phyloP scores from a whole-genome alignment of 2,113 vertebrate genomes.

The Acanthochromis polyacanthus region DNA sequence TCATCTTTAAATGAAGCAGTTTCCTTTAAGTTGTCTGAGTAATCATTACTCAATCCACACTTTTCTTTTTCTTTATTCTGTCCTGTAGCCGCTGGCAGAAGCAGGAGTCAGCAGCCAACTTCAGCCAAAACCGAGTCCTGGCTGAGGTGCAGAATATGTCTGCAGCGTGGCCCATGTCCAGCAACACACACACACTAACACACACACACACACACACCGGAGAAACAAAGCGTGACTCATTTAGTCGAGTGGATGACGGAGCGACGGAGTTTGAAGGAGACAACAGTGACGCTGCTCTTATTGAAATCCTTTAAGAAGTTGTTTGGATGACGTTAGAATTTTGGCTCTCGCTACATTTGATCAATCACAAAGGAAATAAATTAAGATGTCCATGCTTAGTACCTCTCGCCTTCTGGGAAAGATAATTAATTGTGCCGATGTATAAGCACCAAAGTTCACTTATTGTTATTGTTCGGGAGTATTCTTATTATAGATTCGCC shows the following conservation, averaged over 20 bases:
- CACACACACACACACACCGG: slow-evolving; percentile 8
- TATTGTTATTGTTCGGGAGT: no score
- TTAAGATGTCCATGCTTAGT: no score
- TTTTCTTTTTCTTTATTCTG: slow-evolving; percentile 22
- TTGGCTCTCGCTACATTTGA: no score
- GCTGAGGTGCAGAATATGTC: slow-evolving; percentile 60
- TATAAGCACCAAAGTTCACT: no score
- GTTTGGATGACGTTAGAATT: no score
- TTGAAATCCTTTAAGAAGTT: no score
- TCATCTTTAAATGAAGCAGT: slow-evolving; percentile 15
- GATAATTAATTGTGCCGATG: no score
- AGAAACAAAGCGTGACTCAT: slow-evolving; percentile 30
- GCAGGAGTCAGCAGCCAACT: slow-evolving; percentile 13
- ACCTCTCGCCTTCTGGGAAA: no score
- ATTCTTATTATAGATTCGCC: no score
- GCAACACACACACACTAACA: slow-evolving; percentile 26
- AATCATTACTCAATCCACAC: slow-evolving; percentile 6
- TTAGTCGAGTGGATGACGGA: slow-evolving; percentile 12
- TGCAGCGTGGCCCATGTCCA: slow-evolving; percentile 66
- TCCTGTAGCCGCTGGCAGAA: slow-evolving; percentile 28
- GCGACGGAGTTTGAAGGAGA: slow-evolving; percentile 28
- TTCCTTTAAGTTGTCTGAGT: slow-evolving; percentile 8
- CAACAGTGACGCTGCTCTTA: no score
- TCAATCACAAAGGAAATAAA: no score
- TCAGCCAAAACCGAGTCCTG: slow-evolving; percentile 44